These are phyloP conservation scores for Theropithecus gelada DNA, from an alignment of 2,113 vertebrate species.

Conservation along the genomic window DNA sequence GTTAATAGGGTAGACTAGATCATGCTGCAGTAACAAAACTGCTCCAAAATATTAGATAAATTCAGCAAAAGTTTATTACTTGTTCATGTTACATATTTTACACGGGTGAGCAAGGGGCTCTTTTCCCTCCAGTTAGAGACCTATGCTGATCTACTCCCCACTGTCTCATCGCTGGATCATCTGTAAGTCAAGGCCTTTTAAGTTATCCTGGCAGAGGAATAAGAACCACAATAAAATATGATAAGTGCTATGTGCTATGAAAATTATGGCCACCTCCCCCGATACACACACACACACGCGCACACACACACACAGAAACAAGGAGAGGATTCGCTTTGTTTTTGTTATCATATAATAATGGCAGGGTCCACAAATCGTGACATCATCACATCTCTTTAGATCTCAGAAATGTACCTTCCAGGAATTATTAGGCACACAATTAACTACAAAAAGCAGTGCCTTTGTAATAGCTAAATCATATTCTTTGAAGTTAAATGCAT, in stretches of 20 bases:
- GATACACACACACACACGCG: neutral
- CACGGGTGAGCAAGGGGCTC: neutral
- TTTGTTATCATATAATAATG: neutral
- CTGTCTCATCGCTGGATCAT: neutral
- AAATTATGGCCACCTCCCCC: neutral
- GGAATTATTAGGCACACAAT: neutral
- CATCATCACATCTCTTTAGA: neutral
- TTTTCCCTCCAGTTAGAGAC: neutral
- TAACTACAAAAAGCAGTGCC: neutral
- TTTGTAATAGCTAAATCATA: neutral
- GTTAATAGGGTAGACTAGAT: neutral
- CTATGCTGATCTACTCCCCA: neutral
- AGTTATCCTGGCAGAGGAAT: neutral
- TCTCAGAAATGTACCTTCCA: neutral
- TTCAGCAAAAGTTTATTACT: neutral
- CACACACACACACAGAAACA: neutral
- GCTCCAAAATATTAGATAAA: neutral
- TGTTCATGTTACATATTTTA: neutral
- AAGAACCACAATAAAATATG: neutral
- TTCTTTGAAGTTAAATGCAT: neutral
- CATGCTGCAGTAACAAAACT: neutral
- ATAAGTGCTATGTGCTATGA: neutral
- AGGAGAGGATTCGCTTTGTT: neutral
- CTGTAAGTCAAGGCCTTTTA: neutral
- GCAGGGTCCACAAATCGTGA: neutral